These are phyloP conservation scores for Drosophila repleta DNA, from an alignment of 1,140 invertebrate genomes.

Conservation along the genomic window DNA sequence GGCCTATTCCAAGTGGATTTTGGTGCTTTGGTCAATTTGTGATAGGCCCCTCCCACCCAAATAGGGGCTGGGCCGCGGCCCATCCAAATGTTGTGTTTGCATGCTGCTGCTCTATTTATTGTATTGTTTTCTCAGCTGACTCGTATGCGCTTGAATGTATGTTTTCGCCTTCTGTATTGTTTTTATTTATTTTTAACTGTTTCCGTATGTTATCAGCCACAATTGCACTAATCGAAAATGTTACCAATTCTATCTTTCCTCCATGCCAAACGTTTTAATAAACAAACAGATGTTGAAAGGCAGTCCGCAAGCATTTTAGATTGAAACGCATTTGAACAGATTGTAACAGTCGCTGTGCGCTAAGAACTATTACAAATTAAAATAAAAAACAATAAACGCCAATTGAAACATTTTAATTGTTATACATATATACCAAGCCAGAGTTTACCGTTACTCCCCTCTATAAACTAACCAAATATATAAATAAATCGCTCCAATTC, in stretches of 20 bases:
- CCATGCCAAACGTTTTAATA: slow-evolving; percentile 31
- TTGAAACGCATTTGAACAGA: slow-evolving; percentile 62
- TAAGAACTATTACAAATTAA: slow-evolving; percentile 38
- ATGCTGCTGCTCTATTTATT: slow-evolving; percentile 54
- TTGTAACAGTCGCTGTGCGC: slow-evolving; percentile 41
- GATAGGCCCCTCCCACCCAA: background rate
- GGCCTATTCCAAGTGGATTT: background rate
- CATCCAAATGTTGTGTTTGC: slow-evolving; percentile 45
- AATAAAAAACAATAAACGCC: slow-evolving; percentile 57
- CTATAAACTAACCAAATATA: slow-evolving; percentile 61
- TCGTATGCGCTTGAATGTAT: slow-evolving; percentile 4
- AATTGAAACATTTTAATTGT: slow-evolving; percentile 66
- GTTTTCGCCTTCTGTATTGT: slow-evolving; percentile 24
- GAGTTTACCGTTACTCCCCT: slow-evolving; percentile 56
- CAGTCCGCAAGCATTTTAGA: slow-evolving; percentile 58
- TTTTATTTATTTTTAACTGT: slow-evolving; percentile 3
- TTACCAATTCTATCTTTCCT: slow-evolving; percentile 45
- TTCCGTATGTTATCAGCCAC: background rate
- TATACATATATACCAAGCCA: slow-evolving; percentile 64
- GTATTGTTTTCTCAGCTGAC: slow-evolving; percentile 34
- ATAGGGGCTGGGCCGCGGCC: background rate
- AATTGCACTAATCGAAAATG: slow-evolving; percentile 63
- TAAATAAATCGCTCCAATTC: slow-evolving; percentile 57
- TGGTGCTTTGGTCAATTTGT: slow-evolving; percentile 4
- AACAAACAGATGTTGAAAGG: slow-evolving; percentile 67